Percentiles rank a stretch among this genome's conserved stretches.
Evolutionary conservation across 2,113 vertebrate genomes (phyloP).

Genomic region (Abramis brama): DNA sequence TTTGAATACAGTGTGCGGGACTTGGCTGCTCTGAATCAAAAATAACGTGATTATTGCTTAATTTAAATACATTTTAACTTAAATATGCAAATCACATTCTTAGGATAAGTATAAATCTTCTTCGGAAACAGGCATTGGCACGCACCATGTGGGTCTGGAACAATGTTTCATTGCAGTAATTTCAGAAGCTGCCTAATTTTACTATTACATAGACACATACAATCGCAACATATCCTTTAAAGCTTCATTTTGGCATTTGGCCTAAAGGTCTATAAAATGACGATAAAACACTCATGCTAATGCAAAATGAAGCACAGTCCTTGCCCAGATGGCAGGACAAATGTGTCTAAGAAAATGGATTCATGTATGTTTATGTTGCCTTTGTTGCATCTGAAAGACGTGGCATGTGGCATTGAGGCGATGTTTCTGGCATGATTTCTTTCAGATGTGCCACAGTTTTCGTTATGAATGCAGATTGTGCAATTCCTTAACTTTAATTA

Average conservation of each 20-base stretch:
- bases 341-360: conserved; percentile 15
- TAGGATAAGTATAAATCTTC: background rate
- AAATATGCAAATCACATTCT: background rate
- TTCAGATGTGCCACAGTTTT: background rate
- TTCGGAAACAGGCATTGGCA: background rate
- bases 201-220: background rate
- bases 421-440: conserved; percentile 30
- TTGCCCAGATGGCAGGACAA: conserved; percentile 16
- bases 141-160: background rate
- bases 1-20: background rate
- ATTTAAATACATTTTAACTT: background rate
- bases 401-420: background rate
- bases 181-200: background rate
- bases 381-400: background rate
- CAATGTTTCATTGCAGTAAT: background rate
- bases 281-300: background rate
- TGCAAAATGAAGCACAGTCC: background rate
- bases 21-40: background rate
- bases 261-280: background rate
- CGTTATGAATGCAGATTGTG: background rate
- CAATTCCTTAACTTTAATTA: background rate
- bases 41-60: background rate
- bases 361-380: conserved; percentile 4
- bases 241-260: too few relatives aligned
- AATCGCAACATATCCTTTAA: background rate